Base-by-base conservation (phyloP, 1,140 invertebrate species). In the Papilio machaon region DNA sequence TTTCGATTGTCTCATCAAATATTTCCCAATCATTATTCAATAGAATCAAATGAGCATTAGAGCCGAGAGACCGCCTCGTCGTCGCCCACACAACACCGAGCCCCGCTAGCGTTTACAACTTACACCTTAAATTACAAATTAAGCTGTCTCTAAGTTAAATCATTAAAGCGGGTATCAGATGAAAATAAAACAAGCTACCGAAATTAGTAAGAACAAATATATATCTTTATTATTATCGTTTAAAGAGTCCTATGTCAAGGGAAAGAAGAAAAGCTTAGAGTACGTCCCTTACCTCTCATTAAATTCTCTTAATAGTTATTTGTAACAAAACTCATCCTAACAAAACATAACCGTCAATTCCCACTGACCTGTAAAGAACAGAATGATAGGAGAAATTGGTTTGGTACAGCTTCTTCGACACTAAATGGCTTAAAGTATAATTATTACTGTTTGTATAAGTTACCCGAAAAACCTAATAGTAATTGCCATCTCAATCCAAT, bases 51-150 rank as follows among this genome's bases (percentile, higher is more conserved):
- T 67, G 3, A 35, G 64, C 64, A 30, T 15, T 67, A 67, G 60
- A 47, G 17, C 4, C 54, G 4, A 13, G 10, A 15, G 64, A 67
- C 30, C 64, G 30, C 30, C 64, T 67, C 30, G 64, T 67, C 64
- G 30, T 30, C 64, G 23, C 64, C 64, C 64, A 67, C 64, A 30
- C 64, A 6, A 15, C 19, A 8, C 8, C 11, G 8, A 64, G 9
- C n/a, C 2, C 54, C 73, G 81, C 81, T 47, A 70, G 82, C 82
- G 64, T 81, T 79, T 76, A n/a, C 67, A 67, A 46, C 73, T 80
- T 79, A 46, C 2, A 60, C 52, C 52, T 64, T 30, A 19, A 76
- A 23, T n/a, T 82, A 58, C 35, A 58, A 58, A 23, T 78, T 47
- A 38, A 64, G 60, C 8, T 64, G 0, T 10, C 2, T 17, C 30